Conservation (phyloP, 1,140 invertebrate species). For the Anagrus nilaparvatae region DNA sequence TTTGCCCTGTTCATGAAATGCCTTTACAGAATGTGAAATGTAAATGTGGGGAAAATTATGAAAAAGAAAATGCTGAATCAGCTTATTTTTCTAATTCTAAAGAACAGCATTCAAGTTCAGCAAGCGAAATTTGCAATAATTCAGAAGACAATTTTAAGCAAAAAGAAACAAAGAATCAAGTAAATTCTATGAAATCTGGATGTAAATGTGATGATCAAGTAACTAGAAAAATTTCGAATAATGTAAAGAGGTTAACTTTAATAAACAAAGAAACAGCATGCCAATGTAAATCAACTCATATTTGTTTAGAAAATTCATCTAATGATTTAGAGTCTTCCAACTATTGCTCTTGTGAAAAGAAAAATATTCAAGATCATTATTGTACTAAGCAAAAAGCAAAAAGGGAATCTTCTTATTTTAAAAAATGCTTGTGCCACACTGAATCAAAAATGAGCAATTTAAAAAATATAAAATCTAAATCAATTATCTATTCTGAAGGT, state of each 20-base stretch:
- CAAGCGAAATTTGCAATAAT: slow-evolving; percentile 9
- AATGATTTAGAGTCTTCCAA: too few species aligned
- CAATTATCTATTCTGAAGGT: slow-evolving; percentile 12
- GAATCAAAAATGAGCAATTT: too few species aligned
- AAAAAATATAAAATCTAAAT: too few species aligned
- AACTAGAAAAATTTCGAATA: too few species aligned
- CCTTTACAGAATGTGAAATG: slow-evolving; percentile 7
- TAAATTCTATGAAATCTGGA: slow-evolving; percentile 31
- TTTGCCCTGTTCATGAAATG: slow-evolving; percentile 16
- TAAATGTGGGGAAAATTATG: slow-evolving; percentile 14
- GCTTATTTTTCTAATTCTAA: not conserved
- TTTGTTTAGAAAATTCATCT: too few species aligned
- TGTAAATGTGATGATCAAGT: slow-evolving; percentile 13
- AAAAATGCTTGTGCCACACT: not conserved
- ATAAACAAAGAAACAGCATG: too few species aligned
- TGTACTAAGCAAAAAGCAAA: not conserved
- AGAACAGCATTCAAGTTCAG: not conserved
- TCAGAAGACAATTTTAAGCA: slow-evolving; percentile 19
- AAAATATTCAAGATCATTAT: not conserved
- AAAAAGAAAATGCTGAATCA: not conserved
- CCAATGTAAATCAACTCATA: too few species aligned
- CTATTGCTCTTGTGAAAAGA: not conserved
- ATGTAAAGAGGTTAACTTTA: too few species aligned
- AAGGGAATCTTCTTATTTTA: not conserved
- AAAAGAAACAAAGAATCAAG: slow-evolving; percentile 36